Percentiles rank a stretch among this genome's conserved stretches.
These are phyloP conservation scores for Drosophila watanabei DNA, from an alignment of 1,140 invertebrate genomes.

Conservation along the genomic window DNA sequence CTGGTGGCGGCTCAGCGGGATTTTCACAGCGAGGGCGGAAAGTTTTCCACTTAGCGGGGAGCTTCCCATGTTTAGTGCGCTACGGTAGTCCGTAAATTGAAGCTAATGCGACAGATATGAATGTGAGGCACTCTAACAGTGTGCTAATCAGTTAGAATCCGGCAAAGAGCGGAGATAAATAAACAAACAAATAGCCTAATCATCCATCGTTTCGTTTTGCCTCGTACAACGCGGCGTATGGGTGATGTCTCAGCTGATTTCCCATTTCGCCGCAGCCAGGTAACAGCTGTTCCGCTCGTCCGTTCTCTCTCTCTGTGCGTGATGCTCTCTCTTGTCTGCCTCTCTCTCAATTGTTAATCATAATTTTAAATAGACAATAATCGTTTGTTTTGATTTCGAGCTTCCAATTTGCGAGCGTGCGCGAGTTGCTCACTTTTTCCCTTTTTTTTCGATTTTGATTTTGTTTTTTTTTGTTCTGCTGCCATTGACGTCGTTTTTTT, in stretches of 20 bases:
- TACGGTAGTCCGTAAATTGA: conserved; percentile 18
- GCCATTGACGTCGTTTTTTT: conserved; percentile 48
- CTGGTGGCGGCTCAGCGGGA: conserved; percentile 13
- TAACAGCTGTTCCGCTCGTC: conserved; percentile 66
- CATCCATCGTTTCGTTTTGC: conserved; percentile 41
- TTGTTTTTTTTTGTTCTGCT: conserved; percentile 60
- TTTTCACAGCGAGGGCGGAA: conserved; percentile 37
- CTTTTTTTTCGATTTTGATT: conserved; percentile 27
- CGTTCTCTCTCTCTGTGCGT: not conserved
- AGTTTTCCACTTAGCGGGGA: conserved; percentile 46
- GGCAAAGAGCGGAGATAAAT: conserved; percentile 18
- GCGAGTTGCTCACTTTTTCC: conserved; percentile 64
- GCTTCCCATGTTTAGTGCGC: not conserved
- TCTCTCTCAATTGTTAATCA: conserved; percentile 65
- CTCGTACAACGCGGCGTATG: conserved; percentile 52
- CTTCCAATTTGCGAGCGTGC: conserved; percentile 79
- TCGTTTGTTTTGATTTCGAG: conserved; percentile 82
- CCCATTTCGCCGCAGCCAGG: conserved; percentile 60
- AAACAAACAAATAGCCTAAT: conserved; percentile 28
- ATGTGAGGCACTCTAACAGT: conserved; percentile 14
- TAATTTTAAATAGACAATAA: conserved; percentile 85
- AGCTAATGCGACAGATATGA: conserved; percentile 52
- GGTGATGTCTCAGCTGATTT: conserved; percentile 65
- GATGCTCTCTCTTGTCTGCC: not conserved
- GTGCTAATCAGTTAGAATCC: conserved; percentile 56